Percentiles rank a stretch among this genome's conserved stretches.
Evolutionary conservation across 2,797 vertebrate species (phyloP).

Genomic region (Lemur catta): DNA sequence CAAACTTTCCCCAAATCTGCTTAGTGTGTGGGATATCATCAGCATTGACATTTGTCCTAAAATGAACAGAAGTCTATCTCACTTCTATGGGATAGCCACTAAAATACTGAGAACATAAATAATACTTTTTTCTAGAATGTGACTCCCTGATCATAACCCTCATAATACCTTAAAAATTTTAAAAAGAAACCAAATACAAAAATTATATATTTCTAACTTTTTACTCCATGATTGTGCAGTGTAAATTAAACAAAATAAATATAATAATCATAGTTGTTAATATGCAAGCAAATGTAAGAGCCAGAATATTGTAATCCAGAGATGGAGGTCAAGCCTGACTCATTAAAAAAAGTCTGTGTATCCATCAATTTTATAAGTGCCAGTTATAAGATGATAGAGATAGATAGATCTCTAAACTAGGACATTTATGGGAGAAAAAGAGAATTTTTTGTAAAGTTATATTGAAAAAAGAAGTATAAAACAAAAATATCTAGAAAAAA

Average conservation of each 20-base stretch:
- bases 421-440: background rate
- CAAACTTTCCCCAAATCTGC: background rate
- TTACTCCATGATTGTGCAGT: background rate
- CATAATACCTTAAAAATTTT: background rate
- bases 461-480: background rate
- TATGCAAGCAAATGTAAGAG: background rate
- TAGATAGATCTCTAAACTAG: background rate
- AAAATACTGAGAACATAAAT: background rate
- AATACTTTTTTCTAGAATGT: background rate
- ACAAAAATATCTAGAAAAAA: background rate
- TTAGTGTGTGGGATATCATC: too few relatives aligned
- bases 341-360: background rate
- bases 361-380: background rate
- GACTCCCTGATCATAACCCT: background rate
- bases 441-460: background rate
- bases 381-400: background rate
- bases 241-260: background rate
- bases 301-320: background rate
- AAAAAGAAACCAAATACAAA: background rate
- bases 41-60: background rate
- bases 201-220: background rate
- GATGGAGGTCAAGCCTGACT: background rate
- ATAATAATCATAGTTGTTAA: background rate
- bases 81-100: background rate
- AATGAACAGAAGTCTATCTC: background rate